Evolutionary conservation across 2,888 invertebrate species (phyloP).

Genomic region (Biston stratarius): DNA sequence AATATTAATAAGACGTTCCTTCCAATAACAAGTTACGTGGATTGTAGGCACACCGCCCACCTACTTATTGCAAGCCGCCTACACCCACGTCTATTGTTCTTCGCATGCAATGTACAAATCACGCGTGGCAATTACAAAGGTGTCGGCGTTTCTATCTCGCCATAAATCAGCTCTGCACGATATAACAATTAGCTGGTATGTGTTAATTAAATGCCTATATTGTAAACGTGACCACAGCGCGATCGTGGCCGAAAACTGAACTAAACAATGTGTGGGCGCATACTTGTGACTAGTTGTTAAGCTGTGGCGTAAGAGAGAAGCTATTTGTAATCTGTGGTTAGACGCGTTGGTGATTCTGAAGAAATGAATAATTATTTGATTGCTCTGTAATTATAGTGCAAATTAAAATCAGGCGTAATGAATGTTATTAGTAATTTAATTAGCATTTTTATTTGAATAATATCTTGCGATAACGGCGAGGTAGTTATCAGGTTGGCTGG

Average conservation of each 20-base stretch:
- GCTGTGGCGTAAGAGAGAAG: neutral
- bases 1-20: slow-evolving; percentile 15
- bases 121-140: slow-evolving; percentile 82
- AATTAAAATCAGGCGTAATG: slow-evolving; percentile 49
- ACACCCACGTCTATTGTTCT: slow-evolving; percentile 65
- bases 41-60: slow-evolving; percentile 37
- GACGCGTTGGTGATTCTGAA: slow-evolving; percentile 9
- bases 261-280: slow-evolving; percentile 47
- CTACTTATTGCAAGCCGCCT: slow-evolving; percentile 50
- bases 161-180: slow-evolving; percentile 85
- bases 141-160: slow-evolving; percentile 80
- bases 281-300: slow-evolving; percentile 25
- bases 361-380: slow-evolving; percentile 21
- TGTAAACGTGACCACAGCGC: slow-evolving; percentile 63
- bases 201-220: slow-evolving; percentile 85
- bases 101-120: slow-evolving; percentile 75
- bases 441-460: slow-evolving; percentile 49
- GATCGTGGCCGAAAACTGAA: slow-evolving; percentile 58
- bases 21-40: slow-evolving; percentile 38
- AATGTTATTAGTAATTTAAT: slow-evolving; percentile 53
- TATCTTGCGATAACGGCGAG: slow-evolving; percentile 40
- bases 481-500: slow-evolving; percentile 30
- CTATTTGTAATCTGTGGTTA: slow-evolving; percentile 2
- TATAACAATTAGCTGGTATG: slow-evolving; percentile 87
- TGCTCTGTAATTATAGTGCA: slow-evolving; percentile 36